These are phyloP conservation scores for Taphrorychus bicolor DNA, from an alignment of 2,888 invertebrate species.

Conservation along the genomic window DNA sequence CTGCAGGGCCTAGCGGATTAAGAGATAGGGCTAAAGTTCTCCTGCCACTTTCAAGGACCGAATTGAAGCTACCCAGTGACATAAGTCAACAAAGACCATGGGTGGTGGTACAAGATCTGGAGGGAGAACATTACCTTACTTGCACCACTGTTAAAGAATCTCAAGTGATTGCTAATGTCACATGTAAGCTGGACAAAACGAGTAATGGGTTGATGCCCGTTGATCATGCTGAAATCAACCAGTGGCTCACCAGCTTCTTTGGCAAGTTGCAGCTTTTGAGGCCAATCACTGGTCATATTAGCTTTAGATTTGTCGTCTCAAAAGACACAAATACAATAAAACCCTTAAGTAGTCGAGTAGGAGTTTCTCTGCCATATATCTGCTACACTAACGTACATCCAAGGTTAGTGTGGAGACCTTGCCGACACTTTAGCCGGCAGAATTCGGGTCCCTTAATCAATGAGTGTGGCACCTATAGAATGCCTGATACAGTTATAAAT, in stretches of 20 bases:
- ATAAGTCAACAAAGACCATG: constrained; percentile 79
- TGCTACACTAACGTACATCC: constrained; percentile 77
- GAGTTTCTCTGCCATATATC: constrained; percentile 81
- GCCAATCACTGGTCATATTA: constrained; percentile 79
- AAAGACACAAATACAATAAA: constrained; percentile 65
- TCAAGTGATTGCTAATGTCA: constrained; percentile 79
- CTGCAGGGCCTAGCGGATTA: constrained; percentile 77
- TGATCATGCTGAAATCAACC: constrained; percentile 71
- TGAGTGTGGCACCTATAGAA: constrained; percentile 64
- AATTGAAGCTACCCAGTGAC: constrained; percentile 73
- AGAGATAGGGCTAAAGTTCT: constrained; percentile 74
- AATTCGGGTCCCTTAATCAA: constrained; percentile 63
- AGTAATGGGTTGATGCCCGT: constrained; percentile 74
- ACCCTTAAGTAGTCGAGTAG: constrained; percentile 75
- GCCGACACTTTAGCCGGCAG: constrained; percentile 67
- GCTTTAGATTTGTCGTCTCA: constrained; percentile 76
- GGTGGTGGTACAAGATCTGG: constrained; percentile 79
- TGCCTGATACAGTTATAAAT: constrained; percentile 66
- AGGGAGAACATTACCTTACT: constrained; percentile 78
- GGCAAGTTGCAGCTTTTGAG: constrained; percentile 68
- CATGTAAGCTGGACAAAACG: constrained; percentile 74
- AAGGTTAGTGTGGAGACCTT: constrained; percentile 69
- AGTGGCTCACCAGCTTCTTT: constrained; percentile 78
- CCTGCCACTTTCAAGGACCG: constrained; percentile 69
- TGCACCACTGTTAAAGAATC: constrained; percentile 85